Percentiles rank a stretch among this genome's conserved stretches.
Conservation (phyloP, 37 sponge, comb jelly and placozoan genomes). For the Geodia barretti region DNA sequence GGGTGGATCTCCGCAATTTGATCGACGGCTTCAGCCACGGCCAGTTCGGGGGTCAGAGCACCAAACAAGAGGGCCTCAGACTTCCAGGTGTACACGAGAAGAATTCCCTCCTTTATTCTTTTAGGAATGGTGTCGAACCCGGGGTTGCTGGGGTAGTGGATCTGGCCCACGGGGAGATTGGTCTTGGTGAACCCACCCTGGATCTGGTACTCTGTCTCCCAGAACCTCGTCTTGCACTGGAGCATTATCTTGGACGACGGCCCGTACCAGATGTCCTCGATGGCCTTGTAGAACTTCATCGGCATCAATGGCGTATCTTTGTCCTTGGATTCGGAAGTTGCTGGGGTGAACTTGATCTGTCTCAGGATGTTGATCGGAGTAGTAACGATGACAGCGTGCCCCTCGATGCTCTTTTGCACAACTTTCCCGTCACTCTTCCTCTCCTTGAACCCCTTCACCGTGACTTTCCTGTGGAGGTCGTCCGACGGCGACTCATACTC, state of each 20-base stretch:
- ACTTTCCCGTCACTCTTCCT: no score
- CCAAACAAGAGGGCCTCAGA: constrained; percentile 64
- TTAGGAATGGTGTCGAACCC: neutral
- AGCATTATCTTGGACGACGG: constrained; percentile 65
- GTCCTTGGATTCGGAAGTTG: neutral
- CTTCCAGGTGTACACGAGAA: constrained; percentile 65
- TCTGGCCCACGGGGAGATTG: constrained; percentile 52
- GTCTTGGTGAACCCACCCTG: constrained; percentile 55
- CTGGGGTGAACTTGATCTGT: constrained; percentile 22
- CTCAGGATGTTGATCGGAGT: constrained; percentile 47
- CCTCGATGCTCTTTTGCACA: neutral
- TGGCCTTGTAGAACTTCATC: constrained; percentile 12
- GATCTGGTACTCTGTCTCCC: constrained; percentile 28
- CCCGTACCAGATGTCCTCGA: constrained; percentile 26
- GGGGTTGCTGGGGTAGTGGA: constrained; percentile 47
- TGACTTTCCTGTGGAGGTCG: constrained; percentile 8
- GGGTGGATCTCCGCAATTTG: constrained; percentile 55
- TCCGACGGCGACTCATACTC: neutral
- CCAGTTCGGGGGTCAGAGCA: constrained; percentile 11
- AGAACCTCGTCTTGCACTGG: constrained; percentile 46
- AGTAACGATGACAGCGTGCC: constrained; percentile 59
- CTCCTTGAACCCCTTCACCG: constrained; percentile 5
- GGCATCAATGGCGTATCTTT: no score
- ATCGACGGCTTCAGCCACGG: constrained; percentile 41
- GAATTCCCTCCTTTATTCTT: constrained; percentile 24